These are phyloP conservation scores for Eonycteris spelaea DNA, from an alignment of 2,113 vertebrate species.

Conservation along the genomic window DNA sequence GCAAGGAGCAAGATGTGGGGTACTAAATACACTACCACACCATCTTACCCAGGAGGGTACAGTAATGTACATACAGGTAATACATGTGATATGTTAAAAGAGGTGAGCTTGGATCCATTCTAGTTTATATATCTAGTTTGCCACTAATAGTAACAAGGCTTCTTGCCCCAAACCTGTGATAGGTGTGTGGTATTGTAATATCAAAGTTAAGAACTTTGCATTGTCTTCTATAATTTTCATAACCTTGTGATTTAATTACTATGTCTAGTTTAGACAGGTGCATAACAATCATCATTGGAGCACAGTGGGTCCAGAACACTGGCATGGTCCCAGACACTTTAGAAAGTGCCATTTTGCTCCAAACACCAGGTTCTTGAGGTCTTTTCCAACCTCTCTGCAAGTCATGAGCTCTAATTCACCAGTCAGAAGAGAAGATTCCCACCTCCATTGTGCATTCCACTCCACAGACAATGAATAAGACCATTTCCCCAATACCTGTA, in stretches of 20 bases:
- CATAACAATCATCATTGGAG: background rate
- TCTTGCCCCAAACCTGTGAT: background rate
- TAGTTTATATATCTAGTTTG: background rate
- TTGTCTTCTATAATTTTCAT: background rate
- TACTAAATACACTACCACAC: background rate
- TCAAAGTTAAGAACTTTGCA: background rate
- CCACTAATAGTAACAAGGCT: background rate
- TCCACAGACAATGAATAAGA: background rate
- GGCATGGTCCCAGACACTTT: background rate
- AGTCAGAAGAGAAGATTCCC: background rate
- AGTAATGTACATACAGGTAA: background rate
- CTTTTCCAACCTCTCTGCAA: background rate
- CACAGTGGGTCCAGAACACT: background rate
- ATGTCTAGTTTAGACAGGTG: background rate
- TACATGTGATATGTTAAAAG: background rate
- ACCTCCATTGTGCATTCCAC: too few species aligned
- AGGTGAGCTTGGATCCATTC: background rate
- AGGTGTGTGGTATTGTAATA: background rate
- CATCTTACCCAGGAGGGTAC: background rate
- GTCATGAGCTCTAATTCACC: background rate
- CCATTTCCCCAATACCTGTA: accelerated
- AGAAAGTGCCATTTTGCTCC: background rate
- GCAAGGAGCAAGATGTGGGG: background rate
- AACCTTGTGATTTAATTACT: background rate
- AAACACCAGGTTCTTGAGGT: background rate